Evolutionary conservation across 2,797 vertebrate species (phyloP).

Genomic region (Acestrorhynchus altus): DNA sequence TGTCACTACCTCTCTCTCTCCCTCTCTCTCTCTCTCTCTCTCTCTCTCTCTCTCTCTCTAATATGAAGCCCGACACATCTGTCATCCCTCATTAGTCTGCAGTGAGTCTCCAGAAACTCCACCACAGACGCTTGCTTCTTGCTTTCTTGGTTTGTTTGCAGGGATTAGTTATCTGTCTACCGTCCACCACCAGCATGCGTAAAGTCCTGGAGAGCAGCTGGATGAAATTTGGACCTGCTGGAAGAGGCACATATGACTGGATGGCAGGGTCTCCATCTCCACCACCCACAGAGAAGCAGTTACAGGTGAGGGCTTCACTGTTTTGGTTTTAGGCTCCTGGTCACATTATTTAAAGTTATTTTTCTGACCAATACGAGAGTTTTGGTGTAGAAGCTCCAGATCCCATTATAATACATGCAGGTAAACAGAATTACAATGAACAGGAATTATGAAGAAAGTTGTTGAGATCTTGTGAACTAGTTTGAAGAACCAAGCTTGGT

Average conservation of each 20-base stretch:
- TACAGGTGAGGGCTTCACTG: constrained; percentile 79
- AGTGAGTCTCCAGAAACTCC: neutral
- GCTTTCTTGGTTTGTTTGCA: neutral
- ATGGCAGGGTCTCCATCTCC: constrained; percentile 77
- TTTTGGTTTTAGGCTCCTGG: too few species aligned
- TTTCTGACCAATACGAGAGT: too few species aligned
- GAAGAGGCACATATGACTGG: constrained; percentile 87
- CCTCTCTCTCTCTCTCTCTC: constrained; percentile 8
- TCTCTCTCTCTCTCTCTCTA: neutral
- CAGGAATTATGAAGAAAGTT: too few species aligned
- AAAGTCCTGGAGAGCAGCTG: constrained; percentile 85
- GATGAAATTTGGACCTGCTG: constrained; percentile 88
- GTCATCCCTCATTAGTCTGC: constrained; percentile 2
- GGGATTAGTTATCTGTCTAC: too few species aligned
- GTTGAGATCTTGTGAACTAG: too few species aligned
- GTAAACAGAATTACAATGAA: too few species aligned
- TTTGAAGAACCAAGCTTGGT: too few species aligned
- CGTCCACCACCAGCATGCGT: constrained; percentile 76
- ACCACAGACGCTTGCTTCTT: neutral
- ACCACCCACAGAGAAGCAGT: constrained; percentile 80
- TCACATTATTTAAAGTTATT: too few species aligned
- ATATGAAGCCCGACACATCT: constrained; percentile 29
- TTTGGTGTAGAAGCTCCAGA: too few species aligned
- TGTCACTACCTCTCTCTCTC: neutral
- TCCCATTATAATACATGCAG: too few species aligned